Base-by-base conservation (phyloP, 2,888 invertebrate species). In the Hemaris fuciformis region DNA sequence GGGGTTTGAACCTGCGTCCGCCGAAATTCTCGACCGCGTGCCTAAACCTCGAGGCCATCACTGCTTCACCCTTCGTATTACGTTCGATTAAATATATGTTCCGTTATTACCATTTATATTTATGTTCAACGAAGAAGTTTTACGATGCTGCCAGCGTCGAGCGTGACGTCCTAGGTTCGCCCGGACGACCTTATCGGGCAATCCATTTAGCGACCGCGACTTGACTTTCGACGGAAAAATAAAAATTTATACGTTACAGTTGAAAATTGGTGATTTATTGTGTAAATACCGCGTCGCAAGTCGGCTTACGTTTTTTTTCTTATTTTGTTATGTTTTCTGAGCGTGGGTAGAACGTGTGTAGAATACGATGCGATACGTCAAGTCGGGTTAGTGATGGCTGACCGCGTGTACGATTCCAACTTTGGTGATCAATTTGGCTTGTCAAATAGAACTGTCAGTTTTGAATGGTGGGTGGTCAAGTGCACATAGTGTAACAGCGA, bases 181-280 rank as follows among this genome's bases (percentile, higher is more conserved):
- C 38, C 34, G 22, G 34, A 10, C 38, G 57, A 57, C 57, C 57
- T 57, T 25, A 25, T n/a, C 57, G 10, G 22, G 20, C 57, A 57
- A 57, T 57, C 57, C 57, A 57, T 41, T 57, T 57, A 57, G 22
- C 57, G 22, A 31, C 22, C 57, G 10, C 48, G n/a, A 22, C 18
- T 6, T 22, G 13, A 22, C 45, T 22, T 20, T n/a, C n/a, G n/a
- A n/a, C 22, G 45, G n/a, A 25, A 57, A 22, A 5, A 45, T 22
- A 45, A 45, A 22, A 45, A 22, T 20, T 13, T 22, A 45, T 10
- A 22, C 45, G 45, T 45, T 45, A 45, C 45, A 53, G 53, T 53
- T 53, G 4, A 18, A 53, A 53, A 53, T 53, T 10, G 53, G 18
- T 53, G 53, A 53, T 53, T 53, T 53, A 53, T 53, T 27, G 53